These are phyloP conservation scores for Bucorvus abyssinicus DNA, from an alignment of 2,797 vertebrate genomes.

Conservation along the genomic window DNA sequence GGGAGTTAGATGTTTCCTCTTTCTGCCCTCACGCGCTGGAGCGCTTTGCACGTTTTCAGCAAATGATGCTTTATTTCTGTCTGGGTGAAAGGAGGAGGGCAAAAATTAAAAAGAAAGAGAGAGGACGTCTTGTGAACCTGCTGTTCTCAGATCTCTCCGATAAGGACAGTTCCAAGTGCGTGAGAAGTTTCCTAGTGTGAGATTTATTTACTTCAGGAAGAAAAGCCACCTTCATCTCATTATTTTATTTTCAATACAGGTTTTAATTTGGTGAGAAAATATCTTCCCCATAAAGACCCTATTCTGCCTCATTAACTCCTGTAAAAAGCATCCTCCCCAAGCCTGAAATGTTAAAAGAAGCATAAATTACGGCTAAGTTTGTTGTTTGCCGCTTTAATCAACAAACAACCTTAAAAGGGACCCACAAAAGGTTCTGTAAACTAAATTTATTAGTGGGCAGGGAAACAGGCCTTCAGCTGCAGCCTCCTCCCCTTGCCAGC, in stretches of 20 bases:
- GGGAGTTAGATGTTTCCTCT: not conserved
- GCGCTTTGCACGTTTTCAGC: not conserved
- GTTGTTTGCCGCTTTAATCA: slow-evolving; percentile 68
- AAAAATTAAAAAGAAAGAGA: not conserved
- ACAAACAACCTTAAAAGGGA: slow-evolving; percentile 60
- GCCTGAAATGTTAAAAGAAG: slow-evolving; percentile 62
- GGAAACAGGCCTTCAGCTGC: slow-evolving; percentile 16
- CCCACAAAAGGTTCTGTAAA: slow-evolving; percentile 64
- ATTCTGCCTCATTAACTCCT: slow-evolving; percentile 74
- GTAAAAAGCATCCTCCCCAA: slow-evolving; percentile 42
- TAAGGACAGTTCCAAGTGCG: slow-evolving; percentile 40
- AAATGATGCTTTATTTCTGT: slow-evolving; percentile 14
- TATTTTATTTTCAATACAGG: slow-evolving; percentile 60
- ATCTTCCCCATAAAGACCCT: slow-evolving; percentile 61
- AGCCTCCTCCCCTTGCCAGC: slow-evolving; percentile 1
- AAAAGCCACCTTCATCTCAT: slow-evolving; percentile 67
- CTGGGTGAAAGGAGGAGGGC: slow-evolving; percentile 23
- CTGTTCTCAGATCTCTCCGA: slow-evolving; percentile 30
- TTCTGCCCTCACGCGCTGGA: not conserved
- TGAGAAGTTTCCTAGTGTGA: slow-evolving; percentile 58
- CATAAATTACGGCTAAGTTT: slow-evolving; percentile 70
- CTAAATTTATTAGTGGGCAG: slow-evolving; percentile 65
- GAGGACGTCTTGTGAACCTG: slow-evolving; percentile 32
- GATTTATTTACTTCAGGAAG: slow-evolving; percentile 65
- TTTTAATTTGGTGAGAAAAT: slow-evolving; percentile 73